phyloP scores from a whole-genome alignment of 2,113 vertebrate species.

The Protobothrops flavoviridis region DNA sequence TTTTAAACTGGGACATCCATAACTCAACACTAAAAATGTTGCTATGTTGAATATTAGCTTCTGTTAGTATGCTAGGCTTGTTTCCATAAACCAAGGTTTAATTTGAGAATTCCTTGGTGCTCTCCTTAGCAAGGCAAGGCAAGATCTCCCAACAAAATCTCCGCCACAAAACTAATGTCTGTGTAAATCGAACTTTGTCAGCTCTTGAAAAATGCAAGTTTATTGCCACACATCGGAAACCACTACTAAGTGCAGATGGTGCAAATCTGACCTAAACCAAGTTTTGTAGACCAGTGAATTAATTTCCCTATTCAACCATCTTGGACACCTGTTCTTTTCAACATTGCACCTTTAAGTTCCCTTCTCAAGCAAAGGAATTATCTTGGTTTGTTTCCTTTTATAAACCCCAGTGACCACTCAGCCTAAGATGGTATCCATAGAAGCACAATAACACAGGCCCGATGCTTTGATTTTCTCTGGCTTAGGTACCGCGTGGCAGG shows the following conservation, averaged over 20 bases:
- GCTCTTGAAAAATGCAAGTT: not conserved
- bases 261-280: not conserved
- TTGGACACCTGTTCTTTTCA: conserved; percentile 25
- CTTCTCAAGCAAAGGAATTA: conserved; percentile 30
- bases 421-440: conserved; percentile 17
- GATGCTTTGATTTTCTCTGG: conserved; percentile 75
- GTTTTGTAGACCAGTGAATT: conserved; percentile 5
- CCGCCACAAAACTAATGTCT: not conserved
- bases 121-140: not conserved
- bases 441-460: conserved; percentile 56
- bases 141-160: not conserved
- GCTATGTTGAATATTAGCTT: not conserved
- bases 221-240: not conserved
- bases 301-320: conserved; percentile 3
- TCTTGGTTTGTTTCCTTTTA: conserved; percentile 2
- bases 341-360: conserved; percentile 32
- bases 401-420: conserved; percentile 36
- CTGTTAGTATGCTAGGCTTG: not conserved
- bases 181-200: not conserved
- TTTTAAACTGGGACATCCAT: no score
- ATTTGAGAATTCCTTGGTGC: not conserved
- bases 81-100: not conserved
- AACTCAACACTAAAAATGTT: no score
- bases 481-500: conserved; percentile 70
- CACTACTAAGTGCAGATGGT: not conserved